These are phyloP conservation scores for Cryptophagus acutangulus DNA, from an alignment of 2,888 invertebrate genomes.

Conservation along the genomic window DNA sequence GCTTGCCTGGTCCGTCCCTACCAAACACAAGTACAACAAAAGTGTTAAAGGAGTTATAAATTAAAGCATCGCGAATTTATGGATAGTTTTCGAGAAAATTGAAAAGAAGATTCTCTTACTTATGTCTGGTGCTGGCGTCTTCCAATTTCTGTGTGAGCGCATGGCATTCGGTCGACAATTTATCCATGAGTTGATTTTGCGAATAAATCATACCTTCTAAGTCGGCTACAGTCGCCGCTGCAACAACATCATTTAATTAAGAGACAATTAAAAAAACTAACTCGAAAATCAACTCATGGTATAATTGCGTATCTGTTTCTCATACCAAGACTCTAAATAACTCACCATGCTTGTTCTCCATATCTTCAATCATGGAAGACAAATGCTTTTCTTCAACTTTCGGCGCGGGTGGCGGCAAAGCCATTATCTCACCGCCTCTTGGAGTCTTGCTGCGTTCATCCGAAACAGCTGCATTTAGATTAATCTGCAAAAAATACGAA, in stretches of 20 bases:
- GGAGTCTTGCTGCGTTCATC: constrained; percentile 41
- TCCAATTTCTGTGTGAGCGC: constrained; percentile 84
- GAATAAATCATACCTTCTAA: constrained; percentile 85
- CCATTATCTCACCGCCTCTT: constrained; percentile 34
- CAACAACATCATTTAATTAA: constrained; percentile 43
- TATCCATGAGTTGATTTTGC: constrained; percentile 90
- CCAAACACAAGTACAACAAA: constrained; percentile 45
- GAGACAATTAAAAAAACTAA: constrained; percentile 9
- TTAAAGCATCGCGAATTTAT: constrained; percentile 2
- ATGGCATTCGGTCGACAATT: constrained; percentile 85
- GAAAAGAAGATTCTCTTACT: constrained; percentile 61
- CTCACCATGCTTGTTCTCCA: constrained; percentile 83
- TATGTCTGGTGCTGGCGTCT: constrained; percentile 81
- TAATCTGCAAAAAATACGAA: constrained; percentile 35
- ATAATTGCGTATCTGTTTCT: neutral
- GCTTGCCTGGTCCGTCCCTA: constrained; percentile 44
- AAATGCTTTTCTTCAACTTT: constrained; percentile 60
- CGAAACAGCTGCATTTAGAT: constrained; percentile 40
- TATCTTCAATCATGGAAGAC: constrained; percentile 67
- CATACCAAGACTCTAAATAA: neutral
- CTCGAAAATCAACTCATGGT: constrained; percentile 46
- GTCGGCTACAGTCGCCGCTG: constrained; percentile 85
- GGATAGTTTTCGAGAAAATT: constrained; percentile 2
- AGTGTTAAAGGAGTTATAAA: constrained; percentile 1
- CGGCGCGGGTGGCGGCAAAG: constrained; percentile 38